Percentiles rank a stretch among this genome's conserved stretches.
These are phyloP conservation scores for Seladonia tumulorum DNA, from an alignment of 2,888 invertebrate species.

Conservation along the genomic window DNA sequence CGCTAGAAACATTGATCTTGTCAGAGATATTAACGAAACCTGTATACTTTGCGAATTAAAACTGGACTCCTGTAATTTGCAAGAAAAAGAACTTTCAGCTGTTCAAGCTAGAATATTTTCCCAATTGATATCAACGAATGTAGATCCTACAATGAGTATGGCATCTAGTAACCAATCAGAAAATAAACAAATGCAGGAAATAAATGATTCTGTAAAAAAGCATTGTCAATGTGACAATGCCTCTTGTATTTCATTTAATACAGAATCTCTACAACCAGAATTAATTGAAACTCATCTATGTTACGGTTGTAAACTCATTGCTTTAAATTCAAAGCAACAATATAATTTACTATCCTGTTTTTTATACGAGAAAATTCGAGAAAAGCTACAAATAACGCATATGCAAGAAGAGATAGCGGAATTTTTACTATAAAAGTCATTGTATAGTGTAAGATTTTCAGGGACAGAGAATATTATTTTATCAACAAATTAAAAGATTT, in stretches of 20 bases:
- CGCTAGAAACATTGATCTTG: slow-evolving; percentile 26
- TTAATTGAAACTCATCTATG: slow-evolving; percentile 79
- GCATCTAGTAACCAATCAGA: neutral
- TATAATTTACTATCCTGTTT: slow-evolving; percentile 71
- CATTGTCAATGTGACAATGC: neutral
- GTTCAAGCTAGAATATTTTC: slow-evolving; percentile 88
- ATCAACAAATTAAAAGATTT: neutral
- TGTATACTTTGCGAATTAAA: slow-evolving; percentile 82
- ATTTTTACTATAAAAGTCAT: slow-evolving; percentile 77
- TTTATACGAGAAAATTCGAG: slow-evolving; percentile 66
- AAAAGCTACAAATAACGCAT: slow-evolving; percentile 70
- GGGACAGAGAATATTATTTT: neutral
- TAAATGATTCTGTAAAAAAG: neutral
- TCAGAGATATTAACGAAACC: slow-evolving; percentile 10
- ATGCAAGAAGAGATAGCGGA: slow-evolving; percentile 80
- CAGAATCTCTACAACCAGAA: slow-evolving; percentile 50
- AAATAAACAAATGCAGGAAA: neutral
- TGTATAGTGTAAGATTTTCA: neutral
- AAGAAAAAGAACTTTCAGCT: slow-evolving; percentile 84
- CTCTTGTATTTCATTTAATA: no score
- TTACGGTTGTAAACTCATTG: slow-evolving; percentile 82
- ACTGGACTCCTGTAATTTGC: slow-evolving; percentile 83
- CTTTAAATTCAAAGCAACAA: slow-evolving; percentile 75
- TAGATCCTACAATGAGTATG: neutral
- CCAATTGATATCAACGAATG: slow-evolving; percentile 75